Conservation (phyloP, 2,888 invertebrate species). For the Hypselothyrea guttata region DNA sequence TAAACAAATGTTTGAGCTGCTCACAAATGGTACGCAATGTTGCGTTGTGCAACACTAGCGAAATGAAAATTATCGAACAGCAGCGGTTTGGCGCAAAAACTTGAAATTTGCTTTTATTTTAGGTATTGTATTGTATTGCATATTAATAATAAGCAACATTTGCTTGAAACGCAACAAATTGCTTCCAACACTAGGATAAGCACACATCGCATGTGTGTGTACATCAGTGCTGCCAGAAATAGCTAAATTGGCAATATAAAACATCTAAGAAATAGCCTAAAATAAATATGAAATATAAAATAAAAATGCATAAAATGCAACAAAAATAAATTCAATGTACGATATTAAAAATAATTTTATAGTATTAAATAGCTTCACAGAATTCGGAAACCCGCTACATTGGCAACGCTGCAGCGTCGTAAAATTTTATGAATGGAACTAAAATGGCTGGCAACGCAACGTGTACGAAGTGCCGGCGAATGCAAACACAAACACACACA, state of each 20-base stretch:
- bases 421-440: conserved; percentile 46
- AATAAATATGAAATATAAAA: too few species aligned
- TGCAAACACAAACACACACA: conserved; percentile 21
- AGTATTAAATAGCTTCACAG: too few species aligned
- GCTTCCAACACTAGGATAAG: too few species aligned
- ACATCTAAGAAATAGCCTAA: too few species aligned
- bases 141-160: not conserved
- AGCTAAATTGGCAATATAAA: too few species aligned
- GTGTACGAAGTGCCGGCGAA: conserved; percentile 32
- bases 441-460: conserved; percentile 27
- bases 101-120: conserved; percentile 5
- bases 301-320: too few species aligned
- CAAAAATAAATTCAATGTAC: too few species aligned
- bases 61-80: conserved; percentile 4
- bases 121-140: not conserved
- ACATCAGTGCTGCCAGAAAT: too few species aligned
- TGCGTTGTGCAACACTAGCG: conserved; percentile 28
- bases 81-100: conserved; percentile 24
- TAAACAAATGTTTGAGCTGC: not conserved
- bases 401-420: not conserved
- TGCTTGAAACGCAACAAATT: too few species aligned
- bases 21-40: conserved; percentile 3
- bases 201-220: too few species aligned
- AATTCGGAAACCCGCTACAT: not conserved
- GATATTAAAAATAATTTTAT: too few species aligned